Percentiles rank a stretch among this genome's conserved stretches.
These are phyloP conservation scores for Dasysyrphus tricinctus DNA, from an alignment of 2,888 invertebrate species.

Conservation along the genomic window DNA sequence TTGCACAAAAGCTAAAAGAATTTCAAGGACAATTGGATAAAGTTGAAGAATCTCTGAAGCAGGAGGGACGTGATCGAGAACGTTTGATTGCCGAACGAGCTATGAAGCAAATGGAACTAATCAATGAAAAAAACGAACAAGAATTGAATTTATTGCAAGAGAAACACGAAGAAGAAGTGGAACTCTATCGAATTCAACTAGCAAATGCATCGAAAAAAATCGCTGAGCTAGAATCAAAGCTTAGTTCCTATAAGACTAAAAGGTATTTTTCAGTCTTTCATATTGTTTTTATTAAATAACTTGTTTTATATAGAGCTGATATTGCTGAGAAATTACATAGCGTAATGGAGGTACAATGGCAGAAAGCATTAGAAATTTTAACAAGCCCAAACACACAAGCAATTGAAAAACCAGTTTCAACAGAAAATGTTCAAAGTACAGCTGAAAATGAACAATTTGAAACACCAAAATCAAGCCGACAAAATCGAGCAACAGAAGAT, in stretches of 20 bases:
- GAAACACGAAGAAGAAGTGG: constrained; percentile 91
- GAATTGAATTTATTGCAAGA: constrained; percentile 91
- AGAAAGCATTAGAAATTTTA: constrained; percentile 89
- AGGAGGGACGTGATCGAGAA: constrained; percentile 87
- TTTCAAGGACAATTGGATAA: constrained; percentile 90
- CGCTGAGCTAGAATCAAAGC: constrained; percentile 86
- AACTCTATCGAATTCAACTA: constrained; percentile 88
- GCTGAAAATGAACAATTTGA: constrained; percentile 80
- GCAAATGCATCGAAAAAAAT: constrained; percentile 88
- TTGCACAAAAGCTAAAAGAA: constrained; percentile 89
- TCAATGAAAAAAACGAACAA: constrained; percentile 89
- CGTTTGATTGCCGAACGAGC: constrained; percentile 88
- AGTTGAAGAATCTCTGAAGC: constrained; percentile 87
- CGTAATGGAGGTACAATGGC: constrained; percentile 92
- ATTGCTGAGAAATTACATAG: constrained; percentile 90
- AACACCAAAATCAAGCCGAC: constrained; percentile 81
- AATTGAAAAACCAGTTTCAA: constrained; percentile 70
- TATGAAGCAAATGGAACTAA: constrained; percentile 88
- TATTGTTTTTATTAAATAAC: not conserved
- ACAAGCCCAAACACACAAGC: constrained; percentile 82
- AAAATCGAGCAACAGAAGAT: constrained; percentile 77
- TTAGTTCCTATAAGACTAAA: constrained; percentile 81
- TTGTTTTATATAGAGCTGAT: constrained; percentile 85
- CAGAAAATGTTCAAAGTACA: constrained; percentile 71
- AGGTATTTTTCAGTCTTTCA: constrained; percentile 76